These are phyloP conservation scores for Machimus rusticus DNA, from an alignment of 2,888 invertebrate species.

Conservation along the genomic window DNA sequence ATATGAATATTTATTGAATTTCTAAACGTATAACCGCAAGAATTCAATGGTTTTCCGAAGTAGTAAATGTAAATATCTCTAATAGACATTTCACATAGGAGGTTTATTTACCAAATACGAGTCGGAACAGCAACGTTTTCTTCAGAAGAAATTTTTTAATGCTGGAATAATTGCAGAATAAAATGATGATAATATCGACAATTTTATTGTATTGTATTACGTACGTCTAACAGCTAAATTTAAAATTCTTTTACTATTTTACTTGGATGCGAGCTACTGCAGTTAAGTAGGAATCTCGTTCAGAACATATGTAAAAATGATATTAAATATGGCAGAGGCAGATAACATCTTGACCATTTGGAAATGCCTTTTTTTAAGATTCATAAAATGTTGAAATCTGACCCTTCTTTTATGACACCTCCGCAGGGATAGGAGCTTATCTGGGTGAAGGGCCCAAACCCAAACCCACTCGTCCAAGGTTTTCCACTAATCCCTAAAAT, in stretches of 20 bases:
- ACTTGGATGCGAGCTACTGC: background rate
- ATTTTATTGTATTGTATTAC: too few relatives aligned
- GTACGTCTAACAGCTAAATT: too few relatives aligned
- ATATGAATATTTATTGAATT: too few relatives aligned
- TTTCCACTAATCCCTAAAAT: background rate
- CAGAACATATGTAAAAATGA: background rate
- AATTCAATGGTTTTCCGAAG: too few relatives aligned
- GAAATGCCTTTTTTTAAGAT: background rate
- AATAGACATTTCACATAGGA: too few relatives aligned
- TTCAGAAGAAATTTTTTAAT: too few relatives aligned
- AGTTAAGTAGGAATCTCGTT: background rate
- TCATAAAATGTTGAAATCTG: background rate
- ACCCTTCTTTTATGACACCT: background rate
- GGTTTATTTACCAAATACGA: too few relatives aligned
- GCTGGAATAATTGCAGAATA: too few relatives aligned
- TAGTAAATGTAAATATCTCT: too few relatives aligned
- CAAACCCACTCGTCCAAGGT: background rate
- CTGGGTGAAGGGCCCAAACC: background rate
- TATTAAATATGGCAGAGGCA: background rate
- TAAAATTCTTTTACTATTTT: background rate
- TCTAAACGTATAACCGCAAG: too few relatives aligned
- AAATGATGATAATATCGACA: too few relatives aligned
- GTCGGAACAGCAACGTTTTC: too few relatives aligned
- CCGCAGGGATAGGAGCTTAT: background rate
- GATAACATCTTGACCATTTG: background rate